Conservation (phyloP, 2,888 invertebrate species). For the Isoperla grammatica region DNA sequence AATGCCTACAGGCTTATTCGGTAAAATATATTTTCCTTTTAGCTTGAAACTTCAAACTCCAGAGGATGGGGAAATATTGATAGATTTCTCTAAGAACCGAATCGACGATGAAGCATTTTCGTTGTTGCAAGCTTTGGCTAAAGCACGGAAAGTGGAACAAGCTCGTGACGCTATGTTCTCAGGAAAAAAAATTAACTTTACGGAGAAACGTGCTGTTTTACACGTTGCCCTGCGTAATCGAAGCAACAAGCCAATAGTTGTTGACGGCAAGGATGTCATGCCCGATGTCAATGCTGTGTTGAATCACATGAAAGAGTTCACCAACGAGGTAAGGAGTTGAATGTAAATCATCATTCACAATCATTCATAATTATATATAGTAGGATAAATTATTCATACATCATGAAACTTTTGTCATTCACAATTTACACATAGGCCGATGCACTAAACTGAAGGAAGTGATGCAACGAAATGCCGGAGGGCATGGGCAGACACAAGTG, state of each 20-base stretch:
- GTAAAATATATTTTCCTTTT: slow-evolving; percentile 32
- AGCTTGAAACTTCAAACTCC: slow-evolving; percentile 74
- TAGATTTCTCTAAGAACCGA: slow-evolving; percentile 97
- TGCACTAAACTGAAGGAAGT: no score
- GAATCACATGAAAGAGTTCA: slow-evolving; percentile 91
- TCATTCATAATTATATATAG: neutral
- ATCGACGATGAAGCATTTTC: slow-evolving; percentile 70
- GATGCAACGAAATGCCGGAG: no score
- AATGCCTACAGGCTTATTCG: no score
- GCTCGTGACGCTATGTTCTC: slow-evolving; percentile 86
- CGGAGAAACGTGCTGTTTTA: slow-evolving; percentile 92
- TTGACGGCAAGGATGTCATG: slow-evolving; percentile 86
- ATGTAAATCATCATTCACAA: neutral
- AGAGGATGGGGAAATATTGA: slow-evolving; percentile 80
- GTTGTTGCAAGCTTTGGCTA: slow-evolving; percentile 69
- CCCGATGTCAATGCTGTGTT: slow-evolving; percentile 88
- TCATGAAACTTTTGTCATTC: no score
- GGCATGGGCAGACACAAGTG: no score
- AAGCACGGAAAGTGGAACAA: slow-evolving; percentile 71
- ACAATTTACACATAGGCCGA: no score
- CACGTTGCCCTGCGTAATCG: slow-evolving; percentile 92
- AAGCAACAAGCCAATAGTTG: slow-evolving; percentile 66
- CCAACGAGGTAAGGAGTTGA: slow-evolving; percentile 55
- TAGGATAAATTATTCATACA: neutral
- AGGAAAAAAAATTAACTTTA: slow-evolving; percentile 96